Conservation (phyloP, 2,888 invertebrate genomes). For the Nomada hirtipes region DNA sequence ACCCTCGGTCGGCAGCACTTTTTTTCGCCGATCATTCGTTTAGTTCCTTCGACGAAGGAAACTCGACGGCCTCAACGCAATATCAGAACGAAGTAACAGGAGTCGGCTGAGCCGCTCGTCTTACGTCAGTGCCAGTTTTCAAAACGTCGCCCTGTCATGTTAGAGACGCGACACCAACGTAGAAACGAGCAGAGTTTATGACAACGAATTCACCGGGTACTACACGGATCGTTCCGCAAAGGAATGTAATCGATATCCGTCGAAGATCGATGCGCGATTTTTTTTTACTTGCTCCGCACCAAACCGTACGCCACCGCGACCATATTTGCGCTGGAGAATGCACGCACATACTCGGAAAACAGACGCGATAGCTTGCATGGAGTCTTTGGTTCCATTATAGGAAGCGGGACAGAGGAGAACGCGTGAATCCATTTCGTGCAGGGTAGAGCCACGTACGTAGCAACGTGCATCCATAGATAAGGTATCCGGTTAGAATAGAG, state of each 20-base stretch:
- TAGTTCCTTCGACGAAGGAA: conserved; percentile 23
- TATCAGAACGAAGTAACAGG: conserved; percentile 53
- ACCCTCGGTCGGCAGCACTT: neutral
- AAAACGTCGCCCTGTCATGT: conserved; percentile 60
- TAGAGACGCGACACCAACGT: conserved; percentile 52
- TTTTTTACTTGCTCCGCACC: neutral
- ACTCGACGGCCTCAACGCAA: conserved; percentile 58
- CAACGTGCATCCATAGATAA: conserved; percentile 64
- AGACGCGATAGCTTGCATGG: conserved; percentile 4
- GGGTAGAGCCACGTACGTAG: conserved; percentile 19
- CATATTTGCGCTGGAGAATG: conserved; percentile 15
- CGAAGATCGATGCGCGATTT: conserved; percentile 27
- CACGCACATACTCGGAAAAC: conserved; percentile 21
- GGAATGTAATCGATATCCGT: conserved; percentile 65
- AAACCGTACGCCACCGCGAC: neutral
- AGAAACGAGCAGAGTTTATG: conserved; percentile 53
- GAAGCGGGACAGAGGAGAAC: neutral
- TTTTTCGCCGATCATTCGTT: conserved; percentile 1
- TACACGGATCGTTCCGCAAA: conserved; percentile 47
- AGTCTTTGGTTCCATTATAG: conserved; percentile 32
- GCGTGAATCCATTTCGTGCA: conserved; percentile 44
- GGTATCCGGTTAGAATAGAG: conserved; percentile 56
- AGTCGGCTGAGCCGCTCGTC: conserved; percentile 53
- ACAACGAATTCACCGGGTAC: conserved; percentile 66
- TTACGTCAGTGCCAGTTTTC: conserved; percentile 65